A percentile compares a stretch with the other conserved stretches of the same genome.
Conservation (phyloP, 2,797 vertebrate genomes). For the Kryptopterus vitreolus region DNA sequence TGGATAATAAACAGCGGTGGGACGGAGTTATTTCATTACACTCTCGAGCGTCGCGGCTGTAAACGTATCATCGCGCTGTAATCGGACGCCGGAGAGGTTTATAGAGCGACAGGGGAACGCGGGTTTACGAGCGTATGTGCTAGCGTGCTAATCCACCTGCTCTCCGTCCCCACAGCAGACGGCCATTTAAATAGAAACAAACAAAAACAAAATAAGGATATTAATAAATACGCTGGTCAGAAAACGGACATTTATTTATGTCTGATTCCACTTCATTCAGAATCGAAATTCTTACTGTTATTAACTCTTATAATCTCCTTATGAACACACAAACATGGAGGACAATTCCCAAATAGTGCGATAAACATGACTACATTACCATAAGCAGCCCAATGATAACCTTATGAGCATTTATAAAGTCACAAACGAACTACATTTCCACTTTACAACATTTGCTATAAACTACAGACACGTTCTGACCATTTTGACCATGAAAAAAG, state of each 20-base stretch:
- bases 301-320: neutral
- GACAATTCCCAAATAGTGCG: too few species aligned
- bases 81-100: constrained; percentile 43
- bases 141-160: constrained; percentile 65
- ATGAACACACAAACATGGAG: neutral
- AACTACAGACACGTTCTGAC: constrained; percentile 2
- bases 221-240: constrained; percentile 65
- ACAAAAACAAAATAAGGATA: too few species aligned
- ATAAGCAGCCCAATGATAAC: too few species aligned
- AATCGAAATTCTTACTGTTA: neutral
- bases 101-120: constrained; percentile 46
- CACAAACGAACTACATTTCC: neutral
- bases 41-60: constrained; percentile 41
- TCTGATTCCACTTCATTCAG: neutral
- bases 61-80: constrained; percentile 52
- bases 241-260: constrained; percentile 48
- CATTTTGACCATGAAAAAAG: too few species aligned
- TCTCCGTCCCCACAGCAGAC: constrained; percentile 68
- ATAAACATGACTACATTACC: too few species aligned
- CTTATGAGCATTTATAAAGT: neutral
- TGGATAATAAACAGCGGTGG: constrained; percentile 42
- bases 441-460: neutral
- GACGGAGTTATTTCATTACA: constrained; percentile 48
- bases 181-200: constrained; percentile 72
- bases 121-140: constrained; percentile 59